Percentiles rank a stretch among this genome's conserved stretches.
These are phyloP conservation scores for Heliconius nattereri DNA, from an alignment of 1,140 invertebrate genomes.

Conservation along the genomic window DNA sequence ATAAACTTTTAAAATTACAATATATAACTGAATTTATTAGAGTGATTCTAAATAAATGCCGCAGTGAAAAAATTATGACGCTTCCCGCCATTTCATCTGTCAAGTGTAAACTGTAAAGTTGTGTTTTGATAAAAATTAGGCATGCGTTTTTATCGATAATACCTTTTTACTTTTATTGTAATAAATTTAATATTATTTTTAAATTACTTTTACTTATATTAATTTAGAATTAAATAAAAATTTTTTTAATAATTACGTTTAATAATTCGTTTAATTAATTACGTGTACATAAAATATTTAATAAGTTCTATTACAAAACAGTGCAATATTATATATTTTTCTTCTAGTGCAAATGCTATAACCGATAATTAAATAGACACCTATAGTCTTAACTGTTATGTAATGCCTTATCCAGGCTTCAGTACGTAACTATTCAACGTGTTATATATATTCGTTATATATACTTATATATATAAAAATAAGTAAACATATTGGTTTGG, in stretches of 20 bases:
- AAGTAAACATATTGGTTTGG: background rate
- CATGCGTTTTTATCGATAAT: slow-evolving; percentile 24
- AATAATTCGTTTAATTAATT: too few relatives aligned
- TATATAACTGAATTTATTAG: slow-evolving; percentile 7
- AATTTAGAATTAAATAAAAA: background rate
- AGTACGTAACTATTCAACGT: slow-evolving; percentile 4
- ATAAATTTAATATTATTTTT: background rate
- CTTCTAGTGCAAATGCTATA: background rate
- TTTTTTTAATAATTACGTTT: too few relatives aligned
- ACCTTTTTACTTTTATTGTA: background rate
- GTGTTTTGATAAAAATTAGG: slow-evolving; percentile 28
- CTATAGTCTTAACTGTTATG: slow-evolving; percentile 1
- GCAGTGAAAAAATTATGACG: slow-evolving; percentile 31
- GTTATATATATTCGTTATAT: background rate
- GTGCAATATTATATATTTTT: background rate
- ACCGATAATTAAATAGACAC: slow-evolving; percentile 8
- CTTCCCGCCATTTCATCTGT: slow-evolving; percentile 46
- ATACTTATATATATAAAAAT: background rate
- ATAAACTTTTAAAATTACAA: slow-evolving; percentile 1
- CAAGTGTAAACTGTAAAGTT: slow-evolving; percentile 18
- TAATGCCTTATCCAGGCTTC: slow-evolving; percentile 6
- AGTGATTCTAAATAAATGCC: background rate
- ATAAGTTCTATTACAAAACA: background rate
- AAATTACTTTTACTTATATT: background rate
- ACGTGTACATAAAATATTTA: background rate